Conservation (phyloP, 2,113 vertebrate species). For the Tonatia bakeri region DNA sequence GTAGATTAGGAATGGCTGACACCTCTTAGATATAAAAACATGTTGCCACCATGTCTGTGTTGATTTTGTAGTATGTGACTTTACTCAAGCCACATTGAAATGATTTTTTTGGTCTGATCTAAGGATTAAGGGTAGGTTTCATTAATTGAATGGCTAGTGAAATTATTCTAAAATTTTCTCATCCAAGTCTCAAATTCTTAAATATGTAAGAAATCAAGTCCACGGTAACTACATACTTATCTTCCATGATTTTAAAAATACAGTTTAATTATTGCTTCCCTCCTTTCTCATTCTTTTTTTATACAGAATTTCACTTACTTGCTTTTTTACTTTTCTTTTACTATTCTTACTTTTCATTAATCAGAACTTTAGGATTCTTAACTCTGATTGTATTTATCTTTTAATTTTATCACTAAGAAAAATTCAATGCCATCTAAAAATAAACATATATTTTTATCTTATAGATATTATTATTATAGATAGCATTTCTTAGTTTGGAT, state of each 20-base stretch:
- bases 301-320: neutral
- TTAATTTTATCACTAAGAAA: neutral
- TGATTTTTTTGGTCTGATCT: neutral
- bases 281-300: neutral
- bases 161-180: neutral
- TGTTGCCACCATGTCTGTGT: neutral
- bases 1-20: neutral
- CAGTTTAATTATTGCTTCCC: neutral
- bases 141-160: neutral
- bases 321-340: neutral
- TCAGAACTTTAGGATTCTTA: neutral
- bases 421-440: neutral
- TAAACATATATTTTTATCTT: neutral
- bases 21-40: neutral
- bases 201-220: neutral
- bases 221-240: neutral
- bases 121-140: neutral
- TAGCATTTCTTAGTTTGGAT: neutral
- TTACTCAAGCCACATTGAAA: neutral
- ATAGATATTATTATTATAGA: too few species aligned
- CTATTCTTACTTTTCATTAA: neutral
- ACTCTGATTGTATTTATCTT: neutral
- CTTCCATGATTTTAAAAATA: neutral
- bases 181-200: neutral
- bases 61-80: neutral